Evolutionary conservation across 35 echinoderm and acorn worm genomes (phyloP), one percentile per base, ranked within the genome.

Genomic region (Heliocidaris tuberculata): DNA sequence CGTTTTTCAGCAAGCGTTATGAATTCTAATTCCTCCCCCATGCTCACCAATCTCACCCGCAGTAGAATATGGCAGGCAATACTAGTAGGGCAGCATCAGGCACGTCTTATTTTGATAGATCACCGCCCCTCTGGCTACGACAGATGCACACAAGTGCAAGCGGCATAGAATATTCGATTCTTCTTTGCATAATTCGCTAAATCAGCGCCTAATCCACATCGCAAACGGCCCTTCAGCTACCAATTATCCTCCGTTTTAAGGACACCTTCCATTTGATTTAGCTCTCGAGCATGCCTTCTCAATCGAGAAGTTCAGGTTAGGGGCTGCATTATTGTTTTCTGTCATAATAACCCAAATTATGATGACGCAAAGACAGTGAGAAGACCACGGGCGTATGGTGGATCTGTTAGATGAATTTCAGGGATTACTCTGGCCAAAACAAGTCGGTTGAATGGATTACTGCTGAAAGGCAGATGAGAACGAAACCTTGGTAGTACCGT

Each of bases 21-120:
- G 52, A 56, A 56, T 56, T 56, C 52, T 56, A 56, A 56, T 56
- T 56, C 9, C 52, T 15, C 2, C 15, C 15, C 15, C 52, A 56
- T 56, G 35, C 52, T 56, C 65, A 78, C 5, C 0, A n/a, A 19
- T 78, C 65, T 7, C 65, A 78, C 65, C 27, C 19, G 65, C 27
- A n/a, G 27, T 71, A 27, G 15, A 56, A 78, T 78, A 78, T 78
- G 65, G 19, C 19, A 78, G 65, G 17, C 19, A 78, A 78, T 78
- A 78, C 61, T 19, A 19, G 61, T 6, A 24, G 61, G 61, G 61
- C 24, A 71, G 61, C 61, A 3, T 71, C 24, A 78, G 27, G 65
- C 65, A 78, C 65, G 65, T n/a, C 21, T 27, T 78, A 78, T 78
- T 78, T 78, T 78, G 65, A 78, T 78, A 78, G 65, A 78, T 78